These are phyloP conservation scores for Gari tellinella DNA, from an alignment of 2,888 invertebrate genomes.

Conservation along the genomic window DNA sequence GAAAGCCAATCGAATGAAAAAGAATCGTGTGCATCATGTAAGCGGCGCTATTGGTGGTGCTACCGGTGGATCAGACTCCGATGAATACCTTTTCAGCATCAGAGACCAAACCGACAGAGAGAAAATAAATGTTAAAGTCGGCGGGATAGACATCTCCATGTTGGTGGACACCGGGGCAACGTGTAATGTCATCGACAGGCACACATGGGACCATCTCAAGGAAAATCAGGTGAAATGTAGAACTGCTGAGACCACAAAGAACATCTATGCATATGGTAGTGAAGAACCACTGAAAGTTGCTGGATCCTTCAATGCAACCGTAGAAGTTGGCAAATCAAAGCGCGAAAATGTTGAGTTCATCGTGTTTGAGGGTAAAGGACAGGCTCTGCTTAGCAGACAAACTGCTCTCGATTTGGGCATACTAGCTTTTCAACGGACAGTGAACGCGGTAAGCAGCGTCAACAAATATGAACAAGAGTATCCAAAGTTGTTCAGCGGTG, in stretches of 20 bases:
- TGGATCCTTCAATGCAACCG: slow-evolving; percentile 16
- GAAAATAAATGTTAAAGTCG: not conserved
- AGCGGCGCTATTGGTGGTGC: not conserved
- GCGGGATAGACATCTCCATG: not conserved
- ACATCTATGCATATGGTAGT: slow-evolving; percentile 40
- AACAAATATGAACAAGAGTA: not conserved
- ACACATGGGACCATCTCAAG: slow-evolving; percentile 9
- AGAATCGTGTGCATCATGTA: not conserved
- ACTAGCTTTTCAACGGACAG: not conserved
- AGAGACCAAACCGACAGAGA: not conserved
- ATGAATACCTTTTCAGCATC: not conserved
- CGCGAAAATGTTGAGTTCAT: slow-evolving; percentile 11
- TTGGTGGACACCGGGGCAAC: not conserved
- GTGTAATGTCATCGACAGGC: slow-evolving; percentile 10
- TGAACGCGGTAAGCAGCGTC: not conserved
- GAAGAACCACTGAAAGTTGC: slow-evolving; percentile 18
- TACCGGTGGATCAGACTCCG: not conserved
- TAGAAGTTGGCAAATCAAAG: not conserved
- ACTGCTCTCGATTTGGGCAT: slow-evolving; percentile 4
- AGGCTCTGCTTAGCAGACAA: slow-evolving; percentile 16
- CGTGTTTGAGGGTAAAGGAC: slow-evolving; percentile 29
- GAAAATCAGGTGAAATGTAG: not conserved
- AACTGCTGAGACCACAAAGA: slow-evolving; percentile 1
- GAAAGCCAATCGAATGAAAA: not conserved
- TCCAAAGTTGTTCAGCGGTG: slow-evolving; percentile 18